Evolutionary conservation across 1,140 invertebrate species (phyloP), one percentile per base, ranked within the genome.

Genomic region (Dinothrombium tinctorium): DNA sequence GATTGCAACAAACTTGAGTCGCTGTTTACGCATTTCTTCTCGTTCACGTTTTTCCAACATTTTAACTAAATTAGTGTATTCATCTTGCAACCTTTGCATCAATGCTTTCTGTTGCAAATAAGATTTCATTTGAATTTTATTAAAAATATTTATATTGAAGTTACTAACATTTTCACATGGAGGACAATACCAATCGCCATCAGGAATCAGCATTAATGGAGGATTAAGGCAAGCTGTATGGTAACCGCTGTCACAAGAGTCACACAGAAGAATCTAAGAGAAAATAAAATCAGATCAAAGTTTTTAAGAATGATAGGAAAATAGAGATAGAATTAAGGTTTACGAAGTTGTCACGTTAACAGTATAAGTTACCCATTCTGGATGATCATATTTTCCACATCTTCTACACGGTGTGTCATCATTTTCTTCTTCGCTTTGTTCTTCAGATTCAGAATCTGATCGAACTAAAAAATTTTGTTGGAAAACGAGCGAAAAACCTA

Each of bases 171-270:
- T 87, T 56, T 87, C 75, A 62, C 89, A 96, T 0, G 80, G 79
- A 33, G 87, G 87, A 59, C 90, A 95, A 58, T 73, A 87, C 90
- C 89, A 95, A 55, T 92, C 79, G 17, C 87, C 87, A 54, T 92
- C 83, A 4, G 89, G 89, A 52, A 96, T 82, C 1, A 86, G 65
- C 59, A 90, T 73, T 6, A 95, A 62, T 14, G 84, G 71, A 1
- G 89, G 87, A 29, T 76, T 69, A 1, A 94, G 65, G 56, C 89
- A 96, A 4, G 76, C 79, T 35, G 81, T 83, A 62, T 96, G 89
- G 72, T 82, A 94, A 17, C 84, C 86, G 46, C 71, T 72, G 58
- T 96, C 83, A 61, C 89, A 95, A 33, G 69, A 69, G 61, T 95
- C 89, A 57, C 89, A 95, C 1, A 95, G 59, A 39, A 95, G 59